Evolutionary conservation across 2,797 vertebrate genomes (phyloP).

Genomic region (Paedocypris micromegethes): DNA sequence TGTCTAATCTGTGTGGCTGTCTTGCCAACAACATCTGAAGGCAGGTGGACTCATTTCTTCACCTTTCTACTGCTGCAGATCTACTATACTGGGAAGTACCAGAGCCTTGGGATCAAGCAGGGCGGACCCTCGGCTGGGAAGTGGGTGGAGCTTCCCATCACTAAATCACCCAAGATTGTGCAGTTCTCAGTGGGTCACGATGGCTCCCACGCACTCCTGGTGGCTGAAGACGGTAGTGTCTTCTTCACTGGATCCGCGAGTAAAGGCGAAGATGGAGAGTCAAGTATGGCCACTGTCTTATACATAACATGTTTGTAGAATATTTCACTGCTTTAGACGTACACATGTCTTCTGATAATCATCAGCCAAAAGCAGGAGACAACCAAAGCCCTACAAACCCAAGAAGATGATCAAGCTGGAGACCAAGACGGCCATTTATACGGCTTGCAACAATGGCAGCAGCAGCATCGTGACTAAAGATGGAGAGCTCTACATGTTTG

Average conservation of each 20-base stretch:
- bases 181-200: conserved; percentile 98
- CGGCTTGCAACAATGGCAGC: conserved; percentile 97
- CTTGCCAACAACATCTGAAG: neutral
- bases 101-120: conserved; percentile 98
- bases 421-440: conserved; percentile 88
- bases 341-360: conserved; percentile 5
- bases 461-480: conserved; percentile 98
- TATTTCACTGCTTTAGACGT: no score
- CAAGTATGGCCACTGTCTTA: conserved; percentile 69
- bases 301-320: neutral
- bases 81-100: conserved; percentile 98
- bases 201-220: conserved; percentile 92
- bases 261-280: conserved; percentile 98
- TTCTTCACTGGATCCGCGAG: conserved; percentile 98
- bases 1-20: no score
- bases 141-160: conserved; percentile 95
- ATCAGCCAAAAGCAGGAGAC: conserved; percentile 92
- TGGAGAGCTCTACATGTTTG: conserved; percentile 98
- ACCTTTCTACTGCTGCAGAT: conserved; percentile 65
- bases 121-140: conserved; percentile 95
- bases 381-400: conserved; percentile 97
- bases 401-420: conserved; percentile 99
- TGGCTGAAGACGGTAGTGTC: conserved; percentile 95
- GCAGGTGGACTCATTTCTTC: neutral
- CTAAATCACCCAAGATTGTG: conserved; percentile 94